A percentile compares a stretch with the other conserved stretches of the same genome.
Conservation (phyloP, 2,888 invertebrate genomes). For the Parascotia fuliginaria region DNA sequence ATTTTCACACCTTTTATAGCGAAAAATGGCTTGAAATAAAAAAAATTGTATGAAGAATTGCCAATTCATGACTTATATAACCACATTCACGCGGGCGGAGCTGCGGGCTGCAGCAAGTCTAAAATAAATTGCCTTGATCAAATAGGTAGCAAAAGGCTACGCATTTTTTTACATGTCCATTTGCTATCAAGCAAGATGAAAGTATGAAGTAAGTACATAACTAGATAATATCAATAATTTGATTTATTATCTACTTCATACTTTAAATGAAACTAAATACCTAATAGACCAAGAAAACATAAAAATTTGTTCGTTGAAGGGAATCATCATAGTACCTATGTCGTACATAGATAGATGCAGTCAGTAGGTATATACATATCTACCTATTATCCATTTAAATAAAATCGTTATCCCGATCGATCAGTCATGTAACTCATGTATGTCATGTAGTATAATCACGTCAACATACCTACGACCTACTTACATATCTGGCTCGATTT, state of each 20-base stretch:
- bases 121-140: conserved; percentile 72
- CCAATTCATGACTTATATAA: no score
- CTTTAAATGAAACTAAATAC: conserved; percentile 16
- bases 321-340: neutral
- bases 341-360: neutral
- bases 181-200: neutral
- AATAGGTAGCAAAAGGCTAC: conserved; percentile 48
- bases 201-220: no score
- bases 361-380: no score
- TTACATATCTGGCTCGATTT: neutral
- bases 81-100: no score
- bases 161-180: conserved; percentile 5
- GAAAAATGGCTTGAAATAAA: no score
- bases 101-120: no score
- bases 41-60: no score
- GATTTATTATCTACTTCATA: conserved; percentile 16
- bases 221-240: no score
- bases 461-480: no score
- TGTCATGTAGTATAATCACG: no score
- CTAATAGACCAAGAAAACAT: conserved; percentile 18
- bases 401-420: neutral
- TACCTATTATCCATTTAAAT: conserved; percentile 2
- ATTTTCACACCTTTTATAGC: no score
- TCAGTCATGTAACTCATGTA: neutral
- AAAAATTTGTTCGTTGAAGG: conserved; percentile 3